A percentile compares a stretch with the other conserved stretches of the same genome.
Conservation (phyloP, 2,113 vertebrate species). For the Colinus virginianus region DNA sequence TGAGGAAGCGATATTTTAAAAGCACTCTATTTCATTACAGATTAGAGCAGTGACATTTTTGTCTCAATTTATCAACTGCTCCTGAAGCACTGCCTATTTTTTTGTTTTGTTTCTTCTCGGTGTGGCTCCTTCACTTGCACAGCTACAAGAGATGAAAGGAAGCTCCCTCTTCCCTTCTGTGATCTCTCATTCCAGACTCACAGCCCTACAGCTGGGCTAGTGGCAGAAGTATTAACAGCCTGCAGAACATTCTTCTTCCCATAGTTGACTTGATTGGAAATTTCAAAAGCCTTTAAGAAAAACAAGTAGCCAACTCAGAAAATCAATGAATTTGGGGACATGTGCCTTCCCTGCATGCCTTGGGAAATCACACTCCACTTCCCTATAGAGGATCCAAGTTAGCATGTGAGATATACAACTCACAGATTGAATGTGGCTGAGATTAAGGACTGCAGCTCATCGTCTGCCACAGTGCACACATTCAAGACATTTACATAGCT, state of each 20-base stretch:
- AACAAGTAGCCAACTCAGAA: neutral
- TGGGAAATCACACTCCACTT: neutral
- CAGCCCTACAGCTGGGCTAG: slow-evolving; percentile 3
- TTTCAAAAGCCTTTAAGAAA: neutral
- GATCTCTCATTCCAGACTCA: neutral
- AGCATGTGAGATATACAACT: neutral
- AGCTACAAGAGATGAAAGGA: neutral
- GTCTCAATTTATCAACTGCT: neutral
- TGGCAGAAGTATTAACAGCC: slow-evolving; percentile 10
- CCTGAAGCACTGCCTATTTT: neutral
- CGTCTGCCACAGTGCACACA: neutral
- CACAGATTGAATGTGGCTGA: neutral
- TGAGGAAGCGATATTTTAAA: neutral
- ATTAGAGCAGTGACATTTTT: slow-evolving; percentile 37
- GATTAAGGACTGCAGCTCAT: neutral
- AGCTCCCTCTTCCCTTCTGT: slow-evolving; percentile 10
- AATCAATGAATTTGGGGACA: neutral
- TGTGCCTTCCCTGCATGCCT: neutral
- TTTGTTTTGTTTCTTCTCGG: neutral
- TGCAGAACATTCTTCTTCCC: neutral
- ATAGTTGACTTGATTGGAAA: neutral
- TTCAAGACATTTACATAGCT: neutral
- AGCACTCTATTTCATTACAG: neutral
- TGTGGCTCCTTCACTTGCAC: neutral
- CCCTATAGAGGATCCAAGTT: neutral